phyloP scores from a whole-genome alignment of 2,113 vertebrate genomes.

The Peromyscus maniculatus region DNA sequence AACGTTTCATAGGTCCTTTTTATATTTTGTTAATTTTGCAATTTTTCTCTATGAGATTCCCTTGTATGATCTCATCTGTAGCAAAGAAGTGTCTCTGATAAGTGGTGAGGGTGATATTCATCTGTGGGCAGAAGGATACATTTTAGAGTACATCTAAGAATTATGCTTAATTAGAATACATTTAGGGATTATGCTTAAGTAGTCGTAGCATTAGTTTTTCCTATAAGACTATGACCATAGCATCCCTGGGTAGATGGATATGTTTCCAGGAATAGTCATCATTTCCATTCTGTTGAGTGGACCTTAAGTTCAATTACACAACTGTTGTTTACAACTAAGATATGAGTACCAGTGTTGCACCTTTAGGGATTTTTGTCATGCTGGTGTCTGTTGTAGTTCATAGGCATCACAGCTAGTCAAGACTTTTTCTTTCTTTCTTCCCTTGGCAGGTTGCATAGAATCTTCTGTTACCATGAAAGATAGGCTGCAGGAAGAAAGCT shows the following conservation, averaged over 20 bases:
- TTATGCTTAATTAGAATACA: background rate
- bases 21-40: background rate
- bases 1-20: background rate
- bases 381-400: background rate
- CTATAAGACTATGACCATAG: background rate
- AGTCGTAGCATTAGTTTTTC: background rate
- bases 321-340: background rate
- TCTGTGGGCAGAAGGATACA: background rate
- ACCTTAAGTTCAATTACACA: background rate
- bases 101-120: background rate
- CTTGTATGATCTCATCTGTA: background rate
- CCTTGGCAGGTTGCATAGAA: background rate
- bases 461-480: no score
- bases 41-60: background rate
- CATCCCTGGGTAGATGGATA: background rate
- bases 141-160: background rate
- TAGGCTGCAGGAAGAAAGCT: background rate
- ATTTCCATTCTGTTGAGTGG: background rate
- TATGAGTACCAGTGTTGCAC: background rate
- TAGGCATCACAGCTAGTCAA: background rate
- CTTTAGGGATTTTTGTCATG: background rate
- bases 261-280: background rate
- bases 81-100: background rate
- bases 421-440: background rate
- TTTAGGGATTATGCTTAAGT: background rate